Evolutionary conservation across 2,888 invertebrate species (phyloP).

Genomic region (Rhagonycha lutea): DNA sequence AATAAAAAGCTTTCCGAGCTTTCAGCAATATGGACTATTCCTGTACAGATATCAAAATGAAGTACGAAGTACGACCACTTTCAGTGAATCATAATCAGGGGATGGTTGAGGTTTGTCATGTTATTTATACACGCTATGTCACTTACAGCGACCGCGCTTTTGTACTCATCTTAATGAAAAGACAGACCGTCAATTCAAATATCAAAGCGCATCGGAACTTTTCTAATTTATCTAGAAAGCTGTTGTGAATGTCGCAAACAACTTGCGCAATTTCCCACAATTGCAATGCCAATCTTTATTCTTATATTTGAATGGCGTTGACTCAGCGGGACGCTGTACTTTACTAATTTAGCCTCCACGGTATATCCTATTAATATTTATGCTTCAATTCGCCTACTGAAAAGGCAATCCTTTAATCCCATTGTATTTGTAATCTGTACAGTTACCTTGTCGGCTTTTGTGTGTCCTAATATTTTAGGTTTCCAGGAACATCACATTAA

Average conservation of each 20-base stretch:
- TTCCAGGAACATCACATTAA: constrained; percentile 38
- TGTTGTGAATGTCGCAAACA: constrained; percentile 33
- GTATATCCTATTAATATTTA: constrained; percentile 36
- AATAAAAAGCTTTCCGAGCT: constrained; percentile 25
- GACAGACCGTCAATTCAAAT: constrained; percentile 31
- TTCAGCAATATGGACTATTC: constrained; percentile 26
- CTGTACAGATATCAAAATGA: constrained; percentile 24
- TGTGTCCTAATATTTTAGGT: constrained; percentile 34
- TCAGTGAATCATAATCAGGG: constrained; percentile 31
- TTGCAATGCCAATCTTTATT: constrained; percentile 32
- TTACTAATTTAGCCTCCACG: constrained; percentile 28
- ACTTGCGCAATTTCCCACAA: constrained; percentile 34
- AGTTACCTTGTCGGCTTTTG: constrained; percentile 35
- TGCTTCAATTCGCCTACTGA: constrained; percentile 33
- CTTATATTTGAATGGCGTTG: constrained; percentile 23
- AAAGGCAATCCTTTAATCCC: constrained; percentile 33
- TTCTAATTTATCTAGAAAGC: constrained; percentile 39
- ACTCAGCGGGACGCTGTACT: constrained; percentile 23
- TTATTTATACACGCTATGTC: constrained; percentile 32
- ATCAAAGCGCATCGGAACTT: constrained; percentile 36
- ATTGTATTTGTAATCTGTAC: constrained; percentile 31
- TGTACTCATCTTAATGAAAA: constrained; percentile 39
- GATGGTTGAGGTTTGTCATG: constrained; percentile 17
- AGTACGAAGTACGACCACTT: constrained; percentile 28
- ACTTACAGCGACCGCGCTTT: constrained; percentile 34